phyloP scores from a whole-genome alignment of 2,113 vertebrate genomes.

The Cheilinus undulatus region DNA sequence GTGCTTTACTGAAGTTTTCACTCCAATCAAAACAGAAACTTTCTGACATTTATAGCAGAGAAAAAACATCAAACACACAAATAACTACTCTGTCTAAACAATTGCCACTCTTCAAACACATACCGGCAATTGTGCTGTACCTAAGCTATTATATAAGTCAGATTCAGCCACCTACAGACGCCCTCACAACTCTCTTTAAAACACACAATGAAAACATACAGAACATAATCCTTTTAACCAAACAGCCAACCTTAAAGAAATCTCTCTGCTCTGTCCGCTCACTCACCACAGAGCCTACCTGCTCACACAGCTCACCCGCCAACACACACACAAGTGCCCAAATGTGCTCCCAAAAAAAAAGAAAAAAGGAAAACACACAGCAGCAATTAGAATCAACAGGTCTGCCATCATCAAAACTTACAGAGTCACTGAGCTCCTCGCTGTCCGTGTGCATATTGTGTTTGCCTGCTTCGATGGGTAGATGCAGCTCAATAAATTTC shows the following conservation, averaged over 20 bases:
- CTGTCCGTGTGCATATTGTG: slow-evolving; percentile 83
- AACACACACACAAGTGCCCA: slow-evolving; percentile 26
- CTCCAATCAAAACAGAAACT: slow-evolving; percentile 25
- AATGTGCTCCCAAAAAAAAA: neutral
- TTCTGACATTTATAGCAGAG: slow-evolving; percentile 11
- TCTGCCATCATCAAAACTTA: slow-evolving; percentile 67
- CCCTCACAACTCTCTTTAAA: slow-evolving; percentile 44
- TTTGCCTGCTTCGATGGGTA: slow-evolving; percentile 79
- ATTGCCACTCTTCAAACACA: slow-evolving; percentile 51
- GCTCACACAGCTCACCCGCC: slow-evolving; percentile 20
- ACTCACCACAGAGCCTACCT: slow-evolving; percentile 13
- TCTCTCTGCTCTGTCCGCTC: slow-evolving; percentile 9
- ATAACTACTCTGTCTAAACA: slow-evolving; percentile 20
- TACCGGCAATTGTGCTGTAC: slow-evolving; percentile 7
- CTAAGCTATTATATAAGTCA: slow-evolving; percentile 62
- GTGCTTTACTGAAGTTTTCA: slow-evolving; percentile 7
- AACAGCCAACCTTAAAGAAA: slow-evolving; percentile 49
- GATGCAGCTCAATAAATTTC: slow-evolving; percentile 81
- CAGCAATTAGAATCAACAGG: slow-evolving; percentile 68
- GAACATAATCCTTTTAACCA: slow-evolving; percentile 47
- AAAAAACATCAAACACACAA: slow-evolving; percentile 22
- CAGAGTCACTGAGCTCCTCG: slow-evolving; percentile 81
- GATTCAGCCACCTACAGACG: slow-evolving; percentile 59
- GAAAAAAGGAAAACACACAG: slow-evolving; percentile 13
- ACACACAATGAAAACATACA: slow-evolving; percentile 31